Base-by-base conservation (phyloP, 2,888 invertebrate genomes). In the Dryomyza anilis region DNA sequence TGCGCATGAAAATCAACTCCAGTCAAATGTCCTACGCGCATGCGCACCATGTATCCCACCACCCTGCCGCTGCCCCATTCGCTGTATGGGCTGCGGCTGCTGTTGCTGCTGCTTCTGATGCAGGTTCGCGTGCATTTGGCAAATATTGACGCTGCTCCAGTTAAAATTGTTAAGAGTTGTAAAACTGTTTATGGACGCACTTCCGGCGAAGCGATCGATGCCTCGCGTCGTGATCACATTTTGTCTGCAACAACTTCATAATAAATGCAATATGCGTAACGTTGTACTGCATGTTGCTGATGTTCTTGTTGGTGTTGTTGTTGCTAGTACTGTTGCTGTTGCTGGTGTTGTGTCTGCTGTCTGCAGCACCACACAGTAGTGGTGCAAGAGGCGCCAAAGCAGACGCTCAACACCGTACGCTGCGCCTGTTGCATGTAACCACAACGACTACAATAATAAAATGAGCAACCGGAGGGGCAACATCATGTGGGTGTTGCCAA, bases 171-270 rank as follows among this genome's bases (percentile, higher is more conserved):
- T 64, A 64, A 59, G 67, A 62, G 68, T 60, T 70, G 70, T 67
- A 66, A 67, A 70, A 69, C 69, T 69, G 70, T 72, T 71, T 68
- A 70, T 67, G 70, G 69, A 67, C 66, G 72, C 70, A 68, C 70
- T 72, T 72, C 72, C 72, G 72, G 70, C 48, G 48, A 48, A 14
- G 14, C 23, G n/a, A 12, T 4, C n/a, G n/a, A 14, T 43, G 16
- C 14, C 48, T 19, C 25, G 8, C n/a, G 27, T 43, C 27, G 14
- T 25, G 27, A 19, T 21, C 27, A 29, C 46, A 16, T 45, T 45
- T 27, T 16, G 46, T 30, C 45, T 58, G 59, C 59, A 46, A 48
- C 29, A 45, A 29, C 58, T 46, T 45, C 19, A 29, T 45, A 45
- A 19, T 21, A 29, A 19, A 7, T 16, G 46, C 30, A 14, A 19